A percentile compares a stretch with the other conserved stretches of the same genome.
Conservation (phyloP, 2,888 invertebrate species). For the Tipula unca region DNA sequence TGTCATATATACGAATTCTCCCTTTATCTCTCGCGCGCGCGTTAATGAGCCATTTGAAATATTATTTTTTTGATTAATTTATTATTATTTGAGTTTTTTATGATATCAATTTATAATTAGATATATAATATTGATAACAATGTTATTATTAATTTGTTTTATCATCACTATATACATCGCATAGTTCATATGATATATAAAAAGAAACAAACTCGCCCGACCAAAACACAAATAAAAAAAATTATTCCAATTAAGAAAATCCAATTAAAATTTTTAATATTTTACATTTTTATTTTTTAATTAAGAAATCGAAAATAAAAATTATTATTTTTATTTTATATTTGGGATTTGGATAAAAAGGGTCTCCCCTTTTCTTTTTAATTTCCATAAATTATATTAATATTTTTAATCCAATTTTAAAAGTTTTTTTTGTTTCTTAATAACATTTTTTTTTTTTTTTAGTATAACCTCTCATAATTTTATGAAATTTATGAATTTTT, state of each 20-base stretch:
- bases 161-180: neutral
- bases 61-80: neutral
- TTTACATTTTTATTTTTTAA: neutral
- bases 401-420: constrained; percentile 15
- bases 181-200: neutral
- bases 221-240: neutral
- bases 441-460: neutral
- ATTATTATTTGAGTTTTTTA: neutral
- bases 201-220: neutral
- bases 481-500: constrained; percentile 17
- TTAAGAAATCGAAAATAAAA: constrained; percentile 17
- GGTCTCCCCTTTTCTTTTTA: neutral
- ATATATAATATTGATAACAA: neutral
- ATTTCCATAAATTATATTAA: constrained; percentile 17
- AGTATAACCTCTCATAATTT: constrained; percentile 14
- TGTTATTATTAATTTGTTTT: neutral
- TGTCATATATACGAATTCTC: neutral
- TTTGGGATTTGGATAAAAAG: neutral
- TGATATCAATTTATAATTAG: neutral
- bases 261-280: neutral
- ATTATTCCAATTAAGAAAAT: constrained; percentile 19
- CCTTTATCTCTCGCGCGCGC: too few relatives aligned
- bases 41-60: neutral
- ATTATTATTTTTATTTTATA: neutral
- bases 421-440: neutral